These are phyloP conservation scores for Masnerella sp. DNA, from an alignment of 2,888 invertebrate genomes.

Conservation along the genomic window DNA sequence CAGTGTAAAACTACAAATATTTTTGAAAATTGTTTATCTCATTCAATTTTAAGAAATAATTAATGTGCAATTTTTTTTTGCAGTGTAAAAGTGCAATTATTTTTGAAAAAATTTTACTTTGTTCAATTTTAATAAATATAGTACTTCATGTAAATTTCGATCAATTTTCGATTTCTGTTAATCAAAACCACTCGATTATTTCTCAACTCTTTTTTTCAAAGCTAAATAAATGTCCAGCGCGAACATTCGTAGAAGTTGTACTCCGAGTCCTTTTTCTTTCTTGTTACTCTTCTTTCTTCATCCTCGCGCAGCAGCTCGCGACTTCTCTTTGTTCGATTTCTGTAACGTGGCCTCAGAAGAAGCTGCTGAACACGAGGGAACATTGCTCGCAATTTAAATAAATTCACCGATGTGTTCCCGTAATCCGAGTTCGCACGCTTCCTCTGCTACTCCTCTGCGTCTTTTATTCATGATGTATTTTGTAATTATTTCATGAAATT, in stretches of 20 bases:
- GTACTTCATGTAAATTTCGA: no score
- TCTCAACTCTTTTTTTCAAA: constrained; percentile 14
- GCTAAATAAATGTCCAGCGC: constrained; percentile 20
- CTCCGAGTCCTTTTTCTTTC: constrained; percentile 17
- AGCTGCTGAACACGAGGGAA: constrained; percentile 77
- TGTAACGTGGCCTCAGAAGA: constrained; percentile 60
- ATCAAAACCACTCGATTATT: no score
- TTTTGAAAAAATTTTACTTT: no score
- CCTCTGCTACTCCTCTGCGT: constrained; percentile 33
- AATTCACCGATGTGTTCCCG: constrained; percentile 69
- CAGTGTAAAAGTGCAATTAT: no score
- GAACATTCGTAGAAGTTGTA: constrained; percentile 51
- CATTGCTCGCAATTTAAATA: constrained; percentile 77
- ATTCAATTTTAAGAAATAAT: no score
- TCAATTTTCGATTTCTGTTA: no score
- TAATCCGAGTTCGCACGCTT: constrained; percentile 62
- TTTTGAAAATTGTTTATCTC: no score
- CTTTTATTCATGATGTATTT: constrained; percentile 33
- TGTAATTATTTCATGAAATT: constrained; percentile 30
- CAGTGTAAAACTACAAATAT: no score
- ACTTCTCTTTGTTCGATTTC: constrained; percentile 67
- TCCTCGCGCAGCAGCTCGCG: constrained; percentile 61
- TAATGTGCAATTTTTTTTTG: no score
- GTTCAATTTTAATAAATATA: no score
- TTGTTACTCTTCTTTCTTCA: constrained; percentile 55